Percentiles rank a stretch among this genome's conserved stretches.
Conservation (phyloP, 2,888 invertebrate species). For the Lochmaea crataegi region DNA sequence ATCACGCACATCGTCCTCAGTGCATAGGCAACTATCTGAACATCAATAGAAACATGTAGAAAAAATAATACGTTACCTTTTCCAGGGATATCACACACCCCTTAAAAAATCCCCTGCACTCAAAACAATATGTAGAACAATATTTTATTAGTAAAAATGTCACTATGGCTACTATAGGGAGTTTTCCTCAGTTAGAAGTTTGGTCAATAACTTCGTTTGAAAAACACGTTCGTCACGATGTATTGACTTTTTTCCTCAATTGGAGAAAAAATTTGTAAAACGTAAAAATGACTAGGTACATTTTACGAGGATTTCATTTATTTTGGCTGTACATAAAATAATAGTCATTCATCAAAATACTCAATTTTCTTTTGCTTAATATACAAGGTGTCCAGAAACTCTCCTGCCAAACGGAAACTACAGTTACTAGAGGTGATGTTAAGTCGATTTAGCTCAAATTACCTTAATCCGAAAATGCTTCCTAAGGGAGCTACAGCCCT, state of each 20-base stretch:
- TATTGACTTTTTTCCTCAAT: slow-evolving; percentile 7
- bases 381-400: too few species aligned
- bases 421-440: too few species aligned
- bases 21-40: slow-evolving; percentile 11
- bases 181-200: slow-evolving; percentile 14
- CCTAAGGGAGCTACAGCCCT: too few species aligned
- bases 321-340: too few species aligned
- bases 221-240: slow-evolving; percentile 4
- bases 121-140: slow-evolving; percentile 36
- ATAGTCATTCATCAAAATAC: too few species aligned
- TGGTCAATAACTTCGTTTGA: slow-evolving; percentile 25
- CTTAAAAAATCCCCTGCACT: slow-evolving; percentile 29
- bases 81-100: slow-evolving; percentile 30
- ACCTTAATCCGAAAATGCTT: too few species aligned
- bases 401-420: too few species aligned
- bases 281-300: too few species aligned
- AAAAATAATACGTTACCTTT: slow-evolving; percentile 38
- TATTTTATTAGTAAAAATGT: slow-evolving; percentile 28
- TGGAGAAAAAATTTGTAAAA: too few species aligned
- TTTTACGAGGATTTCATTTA: too few species aligned
- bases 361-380: too few species aligned
- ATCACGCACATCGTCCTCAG: slow-evolving; percentile 28
- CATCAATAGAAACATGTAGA: slow-evolving; percentile 4
- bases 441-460: too few species aligned
- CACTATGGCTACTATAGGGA: slow-evolving; percentile 30